Conservation (phyloP, 1,140 invertebrate species). For the Dinothrombium tinctorium region DNA sequence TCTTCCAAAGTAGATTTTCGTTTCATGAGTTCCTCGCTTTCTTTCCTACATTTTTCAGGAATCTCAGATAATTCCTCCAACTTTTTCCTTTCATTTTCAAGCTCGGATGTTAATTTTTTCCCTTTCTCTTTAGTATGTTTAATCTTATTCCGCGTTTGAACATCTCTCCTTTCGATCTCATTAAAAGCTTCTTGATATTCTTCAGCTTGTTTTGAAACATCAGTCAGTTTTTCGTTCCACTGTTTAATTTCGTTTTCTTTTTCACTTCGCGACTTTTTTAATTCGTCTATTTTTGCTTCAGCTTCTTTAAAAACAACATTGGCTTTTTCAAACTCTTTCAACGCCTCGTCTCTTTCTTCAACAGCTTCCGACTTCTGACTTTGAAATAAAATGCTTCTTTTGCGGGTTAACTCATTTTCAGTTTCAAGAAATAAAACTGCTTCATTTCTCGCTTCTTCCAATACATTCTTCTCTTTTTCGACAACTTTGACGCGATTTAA, state of each 20-base stretch:
- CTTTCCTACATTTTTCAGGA: constrained; percentile 40
- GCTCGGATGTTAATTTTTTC: constrained; percentile 32
- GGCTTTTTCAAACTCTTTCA: constrained; percentile 30
- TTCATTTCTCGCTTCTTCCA: constrained; percentile 63
- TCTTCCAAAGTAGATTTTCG: constrained; percentile 26
- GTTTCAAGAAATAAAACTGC: constrained; percentile 53
- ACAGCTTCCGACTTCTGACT: constrained; percentile 2
- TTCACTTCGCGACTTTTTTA: constrained; percentile 17
- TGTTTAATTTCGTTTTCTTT: constrained; percentile 27
- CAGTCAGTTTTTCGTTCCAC: constrained; percentile 27
- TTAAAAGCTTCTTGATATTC: constrained; percentile 18
- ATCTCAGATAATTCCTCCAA: constrained; percentile 27
- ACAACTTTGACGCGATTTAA: constrained; percentile 64
- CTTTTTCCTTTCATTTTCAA: constrained; percentile 23
- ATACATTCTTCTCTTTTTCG: constrained; percentile 62
- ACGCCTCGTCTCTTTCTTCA: background rate
- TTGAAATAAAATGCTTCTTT: constrained; percentile 42
- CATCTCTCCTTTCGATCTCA: constrained; percentile 15
- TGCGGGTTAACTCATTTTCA: constrained; percentile 44
- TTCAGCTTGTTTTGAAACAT: constrained; percentile 28
- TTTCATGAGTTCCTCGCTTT: constrained; percentile 41
- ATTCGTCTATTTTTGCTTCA: constrained; percentile 49
- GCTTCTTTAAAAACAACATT: constrained; percentile 47
- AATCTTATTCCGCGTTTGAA: constrained; percentile 26
- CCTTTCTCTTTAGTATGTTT: constrained; percentile 36